Evolutionary conservation across 2,113 vertebrate species (phyloP), one percentile per base, ranked within the genome.

Genomic region (Glareola pratincola): DNA sequence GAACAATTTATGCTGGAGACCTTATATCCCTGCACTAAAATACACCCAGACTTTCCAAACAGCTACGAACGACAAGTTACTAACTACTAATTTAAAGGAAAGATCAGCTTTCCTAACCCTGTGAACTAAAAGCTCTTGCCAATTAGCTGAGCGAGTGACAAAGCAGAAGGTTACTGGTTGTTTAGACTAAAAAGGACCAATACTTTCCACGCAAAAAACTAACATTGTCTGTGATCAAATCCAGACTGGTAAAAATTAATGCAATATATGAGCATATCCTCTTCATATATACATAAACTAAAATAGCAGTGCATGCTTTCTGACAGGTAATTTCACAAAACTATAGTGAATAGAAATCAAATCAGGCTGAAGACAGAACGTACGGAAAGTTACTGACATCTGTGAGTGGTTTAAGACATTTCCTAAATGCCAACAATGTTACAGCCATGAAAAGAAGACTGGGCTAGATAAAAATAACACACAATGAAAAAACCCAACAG

Each of bases 391-490:
- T 92, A 60, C 89, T 86, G 86, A 91, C n/a, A 86, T 63, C 48
- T 89, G 77, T 3, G 5, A 82, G 78, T 2, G 5, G 30, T 90
- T 91, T 82, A 89, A 94, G 87, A 48, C 45, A 36, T 94, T 91
- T 93, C 84, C 62, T 81, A 92, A 78, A 82, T 89, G 69, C 32
- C 83, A 85, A 66, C 23, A 53, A n/a, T 26, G 45, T 64, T 89
- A 92, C 69, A 91, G 57, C 34, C 50, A n/a, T 34, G 60, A 90
- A 91, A 92, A 91, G 53, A 74, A 87, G 82, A 69, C 26, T 24
- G 43, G 17, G 39, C 24, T 91, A 82, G 73, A 75, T 43, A 96
- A 96, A 96, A 94, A 90, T 91, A 96, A 82, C 69, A 53, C 9
- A 34, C 27, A 81, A 67, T 0, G 12, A 45, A 69, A 76, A 77